Evolutionary conservation across 2,113 vertebrate genomes (phyloP), one percentile per base, ranked within the genome.

Genomic region (Hippocampus barbouri): DNA sequence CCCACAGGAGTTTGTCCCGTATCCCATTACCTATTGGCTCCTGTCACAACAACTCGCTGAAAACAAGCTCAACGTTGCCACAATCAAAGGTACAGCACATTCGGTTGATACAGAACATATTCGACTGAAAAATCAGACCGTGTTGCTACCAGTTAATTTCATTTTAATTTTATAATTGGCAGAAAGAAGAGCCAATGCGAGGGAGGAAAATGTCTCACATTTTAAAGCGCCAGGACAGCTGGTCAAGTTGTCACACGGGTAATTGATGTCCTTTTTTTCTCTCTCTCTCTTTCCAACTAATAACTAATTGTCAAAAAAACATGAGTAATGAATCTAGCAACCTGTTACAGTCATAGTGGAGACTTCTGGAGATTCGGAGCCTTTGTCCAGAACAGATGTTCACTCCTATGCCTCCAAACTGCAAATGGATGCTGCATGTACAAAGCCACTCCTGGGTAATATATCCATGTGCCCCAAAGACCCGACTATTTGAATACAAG

Each of bases 161-260:
- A 5, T 54, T 54, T n/a, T n/a, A n/a, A 1, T 54, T 9, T 20
- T 21, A 2, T 45, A 25, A 65, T 77, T 34, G 6, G 34, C 71
- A 92, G 91, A 90, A 85, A 77, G 87, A 91, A 75, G 85, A 90
- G 41, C 68, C 84, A 21, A 71, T 62, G 12, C 85, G 76, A 68
- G 69, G 56, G 43, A 84, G 73, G 23, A 85, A 82, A 69, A 25
- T 74, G 53, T 85, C 89, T 15, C 80, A 70, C 1, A 8, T 83
- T 69, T 73, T 92, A 27, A 86, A 87, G 76, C 72, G 88, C 20
- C 90, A 91, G 78, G 91, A 92, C 77, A 92, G 90, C 69, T 92
- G 89, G 90, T 91, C 91, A 70, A 90, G 81, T 70, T 88, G 82
- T 78, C 79, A 79, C 23, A 70, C 84, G 70, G 89, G 91, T 91